phyloP scores from a whole-genome alignment of 2,113 vertebrate species.

The Hystrix brachyura region DNA sequence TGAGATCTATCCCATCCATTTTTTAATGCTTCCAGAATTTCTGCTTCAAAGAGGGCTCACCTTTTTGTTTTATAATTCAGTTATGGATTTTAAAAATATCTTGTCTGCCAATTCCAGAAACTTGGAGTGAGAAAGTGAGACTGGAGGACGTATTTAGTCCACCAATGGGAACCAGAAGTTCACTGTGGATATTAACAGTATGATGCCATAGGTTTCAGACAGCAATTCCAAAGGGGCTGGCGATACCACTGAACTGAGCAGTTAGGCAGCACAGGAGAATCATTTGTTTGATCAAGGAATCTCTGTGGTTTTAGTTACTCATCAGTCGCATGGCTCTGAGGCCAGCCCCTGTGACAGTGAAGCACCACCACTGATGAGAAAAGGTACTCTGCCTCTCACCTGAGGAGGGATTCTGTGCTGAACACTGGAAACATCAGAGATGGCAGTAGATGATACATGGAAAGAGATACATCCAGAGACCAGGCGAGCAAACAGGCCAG shows the following conservation, averaged over 20 bases:
- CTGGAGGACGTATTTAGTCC: background rate
- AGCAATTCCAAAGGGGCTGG: background rate
- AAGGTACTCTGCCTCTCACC: background rate
- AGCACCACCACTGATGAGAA: background rate
- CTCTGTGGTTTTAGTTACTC: background rate
- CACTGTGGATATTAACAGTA: background rate
- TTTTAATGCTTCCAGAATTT: slow-evolving; percentile 42
- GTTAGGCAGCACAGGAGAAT: background rate
- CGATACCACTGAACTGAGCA: background rate
- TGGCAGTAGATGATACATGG: too few relatives aligned
- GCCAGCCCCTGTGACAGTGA: background rate
- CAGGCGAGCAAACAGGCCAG: background rate
- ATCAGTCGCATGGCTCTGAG: background rate
- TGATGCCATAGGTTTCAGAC: background rate
- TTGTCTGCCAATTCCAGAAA: background rate
- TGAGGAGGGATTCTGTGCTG: background rate
- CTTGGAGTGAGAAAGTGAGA: background rate
- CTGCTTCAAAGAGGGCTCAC: background rate
- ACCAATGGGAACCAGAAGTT: background rate
- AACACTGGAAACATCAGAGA: background rate
- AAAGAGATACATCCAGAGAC: background rate
- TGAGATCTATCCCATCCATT: background rate
- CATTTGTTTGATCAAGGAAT: background rate
- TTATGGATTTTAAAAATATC: background rate
- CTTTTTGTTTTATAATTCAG: slow-evolving; percentile 46